Percentiles rank a stretch among this genome's conserved stretches.
phyloP scores from a whole-genome alignment of 2,888 invertebrate genomes.

The Drosophila kanekoi region DNA sequence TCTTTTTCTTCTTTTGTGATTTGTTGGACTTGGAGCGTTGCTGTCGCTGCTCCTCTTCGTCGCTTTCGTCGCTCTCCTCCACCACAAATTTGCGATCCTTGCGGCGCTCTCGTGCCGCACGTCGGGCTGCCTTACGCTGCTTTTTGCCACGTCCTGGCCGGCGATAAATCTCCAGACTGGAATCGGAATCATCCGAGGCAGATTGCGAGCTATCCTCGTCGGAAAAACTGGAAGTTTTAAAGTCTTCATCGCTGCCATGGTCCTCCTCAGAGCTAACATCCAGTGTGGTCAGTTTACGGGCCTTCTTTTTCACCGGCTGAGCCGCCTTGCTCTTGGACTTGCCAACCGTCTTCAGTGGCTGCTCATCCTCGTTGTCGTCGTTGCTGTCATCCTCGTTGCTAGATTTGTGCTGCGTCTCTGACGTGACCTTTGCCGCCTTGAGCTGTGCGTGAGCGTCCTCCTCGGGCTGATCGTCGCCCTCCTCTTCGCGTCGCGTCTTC shows the following conservation, averaged over 20 bases:
- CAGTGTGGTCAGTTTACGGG: constrained; percentile 91
- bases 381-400: constrained; percentile 58
- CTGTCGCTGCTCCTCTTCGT: constrained; percentile 84
- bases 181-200: constrained; percentile 87
- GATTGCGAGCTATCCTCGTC: constrained; percentile 86
- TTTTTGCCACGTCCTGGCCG: constrained; percentile 86
- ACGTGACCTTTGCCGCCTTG: constrained; percentile 17
- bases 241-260: constrained; percentile 95
- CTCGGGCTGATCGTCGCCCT: constrained; percentile 67
- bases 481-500: constrained; percentile 82
- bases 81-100: constrained; percentile 85
- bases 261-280: constrained; percentile 92
- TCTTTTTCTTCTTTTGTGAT: constrained; percentile 86
- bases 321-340: constrained; percentile 67
- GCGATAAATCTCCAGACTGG: constrained; percentile 85
- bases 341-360: constrained; percentile 68
- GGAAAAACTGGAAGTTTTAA: constrained; percentile 89
- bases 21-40: constrained; percentile 75
- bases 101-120: constrained; percentile 85
- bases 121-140: constrained; percentile 85
- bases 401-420: constrained; percentile 21
- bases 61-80: constrained; percentile 87
- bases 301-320: constrained; percentile 87
- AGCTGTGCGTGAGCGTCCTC: constrained; percentile 43
- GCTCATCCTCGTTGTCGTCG: constrained; percentile 83